phyloP scores from a whole-genome alignment of 2,888 invertebrate genomes.

The Podotricha telesiphe region DNA sequence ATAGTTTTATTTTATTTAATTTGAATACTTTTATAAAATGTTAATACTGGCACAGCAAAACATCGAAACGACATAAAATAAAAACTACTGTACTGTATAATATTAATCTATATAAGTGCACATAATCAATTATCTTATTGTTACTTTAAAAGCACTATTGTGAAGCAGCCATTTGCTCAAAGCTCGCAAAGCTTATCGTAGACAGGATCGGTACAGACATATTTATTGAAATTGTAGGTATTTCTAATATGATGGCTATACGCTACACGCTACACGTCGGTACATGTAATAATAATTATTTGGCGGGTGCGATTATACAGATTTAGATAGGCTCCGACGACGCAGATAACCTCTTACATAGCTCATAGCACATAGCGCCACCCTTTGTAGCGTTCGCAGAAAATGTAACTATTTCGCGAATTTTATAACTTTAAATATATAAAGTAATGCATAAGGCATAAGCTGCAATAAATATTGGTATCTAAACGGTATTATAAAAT shows the following conservation, averaged over 20 bases:
- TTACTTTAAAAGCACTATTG: conserved; percentile 17
- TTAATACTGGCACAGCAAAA: background rate
- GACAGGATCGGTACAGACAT: conserved; percentile 28
- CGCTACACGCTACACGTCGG: conserved; percentile 42
- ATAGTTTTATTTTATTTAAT: background rate
- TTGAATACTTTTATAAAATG: background rate
- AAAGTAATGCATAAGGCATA: no score
- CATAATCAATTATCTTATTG: conserved; percentile 21
- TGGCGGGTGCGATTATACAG: conserved; percentile 81
- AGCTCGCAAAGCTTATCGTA: conserved; percentile 26
- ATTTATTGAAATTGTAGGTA: conserved; percentile 37
- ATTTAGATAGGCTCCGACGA: conserved; percentile 78
- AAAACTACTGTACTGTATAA: conserved; percentile 6
- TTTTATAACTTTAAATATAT: background rate
- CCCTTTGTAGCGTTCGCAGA: conserved; percentile 63
- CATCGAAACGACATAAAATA: background rate
- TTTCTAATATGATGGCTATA: conserved; percentile 33
- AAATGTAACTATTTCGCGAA: conserved; percentile 28
- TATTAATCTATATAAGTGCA: conserved; percentile 19
- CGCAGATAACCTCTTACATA: conserved; percentile 82
- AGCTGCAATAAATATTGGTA: no score
- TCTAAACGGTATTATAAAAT: no score
- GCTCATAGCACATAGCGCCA: conserved; percentile 79
- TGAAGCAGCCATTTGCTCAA: conserved; percentile 22
- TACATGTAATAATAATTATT: conserved; percentile 80